Evolutionary conservation across 2,888 invertebrate genomes (phyloP).

Genomic region (Drosophila trichaetosa): DNA sequence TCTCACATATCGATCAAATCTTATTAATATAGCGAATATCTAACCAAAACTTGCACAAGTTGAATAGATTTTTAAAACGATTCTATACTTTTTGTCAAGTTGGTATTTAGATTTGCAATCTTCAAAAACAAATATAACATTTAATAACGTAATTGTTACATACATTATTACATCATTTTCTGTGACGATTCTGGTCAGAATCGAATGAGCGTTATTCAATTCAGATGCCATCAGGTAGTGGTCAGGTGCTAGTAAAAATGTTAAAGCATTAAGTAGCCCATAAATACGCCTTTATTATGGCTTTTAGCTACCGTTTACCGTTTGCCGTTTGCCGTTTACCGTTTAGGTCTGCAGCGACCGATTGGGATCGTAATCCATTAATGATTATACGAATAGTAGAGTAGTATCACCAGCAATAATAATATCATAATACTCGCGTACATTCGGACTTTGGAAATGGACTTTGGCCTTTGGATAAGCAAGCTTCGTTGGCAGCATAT

Average conservation of each 20-base stretch:
- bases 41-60: not conserved
- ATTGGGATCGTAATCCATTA: constrained; percentile 74
- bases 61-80: not conserved
- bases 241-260: constrained; percentile 33
- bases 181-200: not conserved
- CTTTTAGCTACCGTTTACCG: constrained; percentile 72
- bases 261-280: constrained; percentile 55
- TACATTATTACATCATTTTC: not conserved
- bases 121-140: not conserved
- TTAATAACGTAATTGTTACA: not conserved
- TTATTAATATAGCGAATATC: accelerated
- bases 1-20: not conserved
- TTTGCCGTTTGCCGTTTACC: constrained; percentile 66
- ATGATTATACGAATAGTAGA: constrained; percentile 51
- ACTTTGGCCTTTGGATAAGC: constrained; percentile 28
- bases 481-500: constrained; percentile 12
- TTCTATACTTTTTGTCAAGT: too few species aligned
- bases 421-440: constrained; percentile 24
- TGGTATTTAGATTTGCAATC: too few species aligned
- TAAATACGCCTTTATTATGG: constrained; percentile 73
- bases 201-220: constrained; percentile 1
- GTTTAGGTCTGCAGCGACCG: constrained; percentile 51
- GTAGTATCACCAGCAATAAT: constrained; percentile 30
- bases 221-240: not conserved
- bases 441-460: constrained; percentile 40